These are phyloP conservation scores for Spizaetus ornatus DNA, from an alignment of 2,113 vertebrate genomes.

Conservation along the genomic window DNA sequence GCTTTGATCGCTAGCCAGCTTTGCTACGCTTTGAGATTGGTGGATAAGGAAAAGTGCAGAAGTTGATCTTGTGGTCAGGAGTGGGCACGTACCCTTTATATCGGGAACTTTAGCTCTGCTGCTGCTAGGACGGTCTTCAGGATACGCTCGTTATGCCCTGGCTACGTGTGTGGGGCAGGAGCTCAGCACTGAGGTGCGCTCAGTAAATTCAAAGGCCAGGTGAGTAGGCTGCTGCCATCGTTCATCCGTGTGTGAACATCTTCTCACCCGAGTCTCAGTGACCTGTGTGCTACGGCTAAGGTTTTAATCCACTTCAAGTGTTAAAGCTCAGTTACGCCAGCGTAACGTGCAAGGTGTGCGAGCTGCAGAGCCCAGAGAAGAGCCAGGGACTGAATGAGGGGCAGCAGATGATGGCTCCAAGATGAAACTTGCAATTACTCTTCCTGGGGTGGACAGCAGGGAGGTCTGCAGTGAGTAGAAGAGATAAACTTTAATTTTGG, in stretches of 20 bases:
- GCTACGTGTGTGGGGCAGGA: not conserved
- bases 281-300: not conserved
- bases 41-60: not conserved
- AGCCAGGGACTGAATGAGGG: not conserved
- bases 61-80: not conserved
- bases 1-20: not conserved
- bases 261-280: not conserved
- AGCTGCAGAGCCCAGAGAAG: not conserved
- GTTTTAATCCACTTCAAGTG: not conserved
- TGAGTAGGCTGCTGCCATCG: not conserved
- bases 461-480: not conserved
- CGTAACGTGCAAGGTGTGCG: not conserved
- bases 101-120: not conserved
- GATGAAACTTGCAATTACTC: not conserved
- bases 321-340: not conserved
- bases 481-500: not conserved
- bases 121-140: not conserved
- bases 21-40: not conserved
- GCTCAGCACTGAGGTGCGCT: not conserved
- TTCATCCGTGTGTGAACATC: not conserved
- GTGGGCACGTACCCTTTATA: fast-evolving
- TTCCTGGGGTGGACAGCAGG: not conserved
- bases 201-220: not conserved
- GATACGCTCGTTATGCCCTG: fast-evolving
- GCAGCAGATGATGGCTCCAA: not conserved